Conservation (phyloP, 2,113 vertebrate genomes). For the Phalacrocorax carbo region DNA sequence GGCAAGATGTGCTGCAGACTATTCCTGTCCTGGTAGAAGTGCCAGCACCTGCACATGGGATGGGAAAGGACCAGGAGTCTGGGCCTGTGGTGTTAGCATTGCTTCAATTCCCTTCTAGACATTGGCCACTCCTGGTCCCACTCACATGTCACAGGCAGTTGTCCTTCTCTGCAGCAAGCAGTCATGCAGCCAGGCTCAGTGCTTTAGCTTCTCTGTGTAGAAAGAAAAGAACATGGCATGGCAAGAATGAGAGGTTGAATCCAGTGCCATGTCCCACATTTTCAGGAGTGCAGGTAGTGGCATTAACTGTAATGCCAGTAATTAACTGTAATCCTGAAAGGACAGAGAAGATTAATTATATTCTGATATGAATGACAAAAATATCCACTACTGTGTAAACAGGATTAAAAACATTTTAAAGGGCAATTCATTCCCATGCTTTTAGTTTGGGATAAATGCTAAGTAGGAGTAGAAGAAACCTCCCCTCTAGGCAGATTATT, state of each 20-base stretch:
- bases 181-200: background rate
- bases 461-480: background rate
- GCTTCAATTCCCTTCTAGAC: background rate
- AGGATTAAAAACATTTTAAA: background rate
- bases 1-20: background rate
- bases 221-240: fast-evolving
- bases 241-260: background rate
- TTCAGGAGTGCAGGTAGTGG: background rate
- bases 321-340: background rate
- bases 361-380: background rate
- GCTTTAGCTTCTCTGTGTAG: background rate
- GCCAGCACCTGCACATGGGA: background rate
- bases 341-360: background rate
- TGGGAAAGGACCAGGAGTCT: background rate
- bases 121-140: background rate
- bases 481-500: background rate
- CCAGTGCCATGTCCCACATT: fast-evolving
- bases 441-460: background rate
- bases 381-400: background rate
- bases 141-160: background rate
- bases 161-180: background rate
- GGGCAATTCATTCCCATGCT: background rate
- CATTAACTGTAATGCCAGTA: background rate
- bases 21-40: background rate
- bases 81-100: fast-evolving